Base-by-base conservation (phyloP, 1,140 invertebrate species). In the Probaryconus sp. region DNA sequence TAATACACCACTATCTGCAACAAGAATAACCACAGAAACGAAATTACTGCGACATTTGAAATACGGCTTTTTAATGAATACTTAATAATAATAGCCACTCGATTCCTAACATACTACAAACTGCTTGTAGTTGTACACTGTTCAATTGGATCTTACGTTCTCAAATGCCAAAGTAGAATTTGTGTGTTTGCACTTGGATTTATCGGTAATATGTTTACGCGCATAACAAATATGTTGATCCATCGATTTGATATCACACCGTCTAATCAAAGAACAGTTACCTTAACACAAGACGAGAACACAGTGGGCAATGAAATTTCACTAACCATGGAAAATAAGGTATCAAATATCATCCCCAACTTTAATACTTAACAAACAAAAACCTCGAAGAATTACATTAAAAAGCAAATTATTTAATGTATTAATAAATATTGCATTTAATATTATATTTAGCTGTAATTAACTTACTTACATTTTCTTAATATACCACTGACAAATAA, bases 51-150 rank as follows among this genome's bases (percentile, higher is more conserved):
- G 38, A 10, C 5, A 7, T 45, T 65, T 37, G 21, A 55, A 65
- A 65, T 65, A 55, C 47, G 18, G 40, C 61, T 47, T 53, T 65
- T 50, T 67, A 67, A 67, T 67, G 51, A 56, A 43, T 4, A 13
- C 18, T 40, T 16, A 43, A 21, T 42, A 56, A 50, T 55, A 67
- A 56, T 48, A 42, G 21, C 7, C 30, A 14, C 17, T 20, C 9
- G 48, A 43, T 37, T 53, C 30, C 45, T 35, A 47, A 53, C 31
- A 47, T 35, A 53, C 26, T 55, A 31, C 60, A 55, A 53, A 30
- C 55, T 6, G 20, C 38, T 31, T 9, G 37, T 26, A 37, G 31
- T 20, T 31, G 20, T 35, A 17, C 5, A 7, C 14, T 6, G 6
- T 10, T 16, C 11, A 18, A 53, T 33, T 47, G n/a, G 20, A 30